These are phyloP conservation scores for Lontra canadensis DNA, from an alignment of 2,113 vertebrate genomes.

Conservation along the genomic window DNA sequence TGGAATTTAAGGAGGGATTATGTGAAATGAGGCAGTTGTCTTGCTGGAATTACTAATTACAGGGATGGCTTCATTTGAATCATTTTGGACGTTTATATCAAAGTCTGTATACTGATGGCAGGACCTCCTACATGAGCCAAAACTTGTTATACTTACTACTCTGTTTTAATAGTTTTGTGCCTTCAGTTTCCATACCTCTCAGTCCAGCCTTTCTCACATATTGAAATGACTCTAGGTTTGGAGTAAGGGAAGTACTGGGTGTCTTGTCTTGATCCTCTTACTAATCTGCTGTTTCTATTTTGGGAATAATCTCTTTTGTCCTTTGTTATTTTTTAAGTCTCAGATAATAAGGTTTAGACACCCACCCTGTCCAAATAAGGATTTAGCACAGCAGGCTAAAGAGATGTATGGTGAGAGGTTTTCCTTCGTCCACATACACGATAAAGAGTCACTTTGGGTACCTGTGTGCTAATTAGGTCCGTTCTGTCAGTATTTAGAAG, in stretches of 20 bases:
- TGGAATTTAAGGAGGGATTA: background rate
- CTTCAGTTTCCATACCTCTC: background rate
- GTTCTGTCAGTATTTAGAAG: background rate
- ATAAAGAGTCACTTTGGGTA: background rate
- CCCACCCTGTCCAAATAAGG: background rate
- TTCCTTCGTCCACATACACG: background rate
- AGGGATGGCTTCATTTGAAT: background rate
- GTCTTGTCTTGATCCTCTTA: slow-evolving; percentile 44
- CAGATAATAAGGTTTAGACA: slow-evolving; percentile 30
- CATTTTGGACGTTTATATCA: background rate
- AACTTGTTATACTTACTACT: background rate
- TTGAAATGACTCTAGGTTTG: background rate
- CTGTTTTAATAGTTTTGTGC: background rate
- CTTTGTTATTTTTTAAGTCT: slow-evolving; percentile 58
- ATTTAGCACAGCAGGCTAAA: background rate
- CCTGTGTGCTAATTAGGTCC: background rate
- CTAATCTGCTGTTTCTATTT: slow-evolving; percentile 66
- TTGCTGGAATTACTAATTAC: background rate
- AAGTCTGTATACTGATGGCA: background rate
- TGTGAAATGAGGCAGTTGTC: background rate
- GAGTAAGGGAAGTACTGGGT: background rate
- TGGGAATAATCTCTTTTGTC: slow-evolving; percentile 66
- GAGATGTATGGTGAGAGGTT: background rate
- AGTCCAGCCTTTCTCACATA: slow-evolving; percentile 12
- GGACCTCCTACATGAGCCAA: background rate